Conservation (phyloP, 2,888 invertebrate genomes). For the Cryptophagus acutangulus region DNA sequence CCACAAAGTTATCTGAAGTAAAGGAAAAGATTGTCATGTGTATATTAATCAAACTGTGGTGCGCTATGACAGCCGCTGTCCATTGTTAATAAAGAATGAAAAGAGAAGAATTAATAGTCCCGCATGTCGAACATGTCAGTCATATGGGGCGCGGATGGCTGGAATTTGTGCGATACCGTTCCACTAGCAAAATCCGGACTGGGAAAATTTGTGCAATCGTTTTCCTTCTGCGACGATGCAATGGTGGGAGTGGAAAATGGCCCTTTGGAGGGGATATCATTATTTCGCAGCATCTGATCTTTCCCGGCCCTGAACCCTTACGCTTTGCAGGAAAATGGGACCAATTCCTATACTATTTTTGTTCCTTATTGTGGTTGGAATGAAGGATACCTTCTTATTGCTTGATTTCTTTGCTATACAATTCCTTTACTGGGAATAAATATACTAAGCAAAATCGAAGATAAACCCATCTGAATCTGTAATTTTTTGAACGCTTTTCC, state of each 20-base stretch:
- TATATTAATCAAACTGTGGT: constrained; percentile 11
- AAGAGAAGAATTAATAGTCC: constrained; percentile 20
- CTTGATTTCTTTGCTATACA: too few relatives aligned
- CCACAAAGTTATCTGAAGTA: constrained; percentile 13
- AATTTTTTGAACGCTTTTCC: too few relatives aligned
- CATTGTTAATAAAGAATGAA: constrained; percentile 11
- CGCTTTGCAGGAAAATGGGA: constrained; percentile 27
- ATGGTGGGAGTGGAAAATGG: constrained; percentile 32
- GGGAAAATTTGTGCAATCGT: constrained; percentile 38
- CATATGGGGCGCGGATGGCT: constrained; percentile 26
- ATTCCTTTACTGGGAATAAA: too few relatives aligned
- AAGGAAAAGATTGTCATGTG: constrained; percentile 11
- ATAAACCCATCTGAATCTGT: too few relatives aligned
- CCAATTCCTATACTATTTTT: constrained; percentile 27
- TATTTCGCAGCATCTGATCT: constrained; percentile 45
- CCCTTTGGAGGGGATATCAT: constrained; percentile 39
- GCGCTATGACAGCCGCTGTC: constrained; percentile 11
- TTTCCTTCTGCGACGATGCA: constrained; percentile 38
- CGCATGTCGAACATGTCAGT: constrained; percentile 23
- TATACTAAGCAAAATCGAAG: too few relatives aligned
- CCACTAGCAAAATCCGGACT: constrained; percentile 38
- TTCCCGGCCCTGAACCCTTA: constrained; percentile 38
- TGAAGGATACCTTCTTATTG: constrained; percentile 4
- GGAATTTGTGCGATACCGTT: constrained; percentile 25
- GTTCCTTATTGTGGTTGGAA: constrained; percentile 18